Base-by-base conservation (phyloP, 1,140 invertebrate species). In the Pseudomyrmex gracilis region DNA sequence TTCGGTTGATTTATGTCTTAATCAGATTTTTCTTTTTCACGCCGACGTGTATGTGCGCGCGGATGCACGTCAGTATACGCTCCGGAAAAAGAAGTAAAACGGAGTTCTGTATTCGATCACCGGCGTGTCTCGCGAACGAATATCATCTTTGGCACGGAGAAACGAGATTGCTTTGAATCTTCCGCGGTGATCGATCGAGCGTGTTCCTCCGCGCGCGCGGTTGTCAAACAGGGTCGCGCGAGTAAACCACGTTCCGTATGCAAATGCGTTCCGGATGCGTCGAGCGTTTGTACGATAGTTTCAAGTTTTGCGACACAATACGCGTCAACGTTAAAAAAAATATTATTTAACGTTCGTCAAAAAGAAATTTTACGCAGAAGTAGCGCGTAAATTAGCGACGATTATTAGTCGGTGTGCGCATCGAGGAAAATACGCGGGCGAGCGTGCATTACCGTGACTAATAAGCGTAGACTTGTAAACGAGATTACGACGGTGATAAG, bases 81-180 rank as follows among this genome's bases (percentile, higher is more conserved):
- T 92, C 88, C 90, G 91, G 90, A 92, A 90, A 93, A 91, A 93
- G 87, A 87, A 93, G 90, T 91, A 91, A 93, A 93, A 93, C 93
- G 87, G 90, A 93, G 89, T 93, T 92, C 88, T 90, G 87, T 89
- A 92, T 93, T 93, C 92, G 92, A 93, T 93, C 92, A 92, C 86
- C 90, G 85, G 89, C 91, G 91, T 92, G 90, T 89, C 85, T 87
- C 73, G 10, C 82, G 84, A 90, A 43, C 83, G 90, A 63, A 87
- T 87, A 91, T 91, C 89, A 87, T 61, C 86, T 90, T 92, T 91
- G 92, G 90, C 91, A 90, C 86, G 84, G 84, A 60, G 84, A 92
- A 93, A 89, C 91, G 86, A 91, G 89, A 93, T 93, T 93, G 91
- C 91, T 87, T 90, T 85, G 89, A 91, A 90, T 90, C 91, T 93